Evolutionary conservation across 2,888 invertebrate genomes (phyloP).

Genomic region (Helicoverpa assulta): DNA sequence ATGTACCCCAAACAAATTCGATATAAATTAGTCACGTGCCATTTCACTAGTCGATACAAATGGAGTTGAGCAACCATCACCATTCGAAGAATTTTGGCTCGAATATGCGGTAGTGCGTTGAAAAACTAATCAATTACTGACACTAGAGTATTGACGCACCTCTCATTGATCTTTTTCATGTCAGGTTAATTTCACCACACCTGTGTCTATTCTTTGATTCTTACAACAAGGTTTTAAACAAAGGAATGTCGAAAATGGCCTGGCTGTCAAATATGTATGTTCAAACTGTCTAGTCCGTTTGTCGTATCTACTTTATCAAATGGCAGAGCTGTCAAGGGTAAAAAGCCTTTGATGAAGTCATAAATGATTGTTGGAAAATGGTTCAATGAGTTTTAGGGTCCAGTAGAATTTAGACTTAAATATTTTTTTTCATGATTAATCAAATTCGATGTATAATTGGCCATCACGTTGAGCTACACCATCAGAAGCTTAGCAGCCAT

Average conservation of each 20-base stretch:
- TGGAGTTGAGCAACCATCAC: slow-evolving; percentile 6
- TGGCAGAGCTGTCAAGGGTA: slow-evolving; percentile 2
- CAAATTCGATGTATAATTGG: neutral
- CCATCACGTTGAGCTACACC: neutral
- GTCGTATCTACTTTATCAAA: neutral
- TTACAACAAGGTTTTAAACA: slow-evolving; percentile 26
- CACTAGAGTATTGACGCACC: slow-evolving; percentile 38
- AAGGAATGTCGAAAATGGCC: slow-evolving; percentile 15
- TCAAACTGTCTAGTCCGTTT: slow-evolving; percentile 10
- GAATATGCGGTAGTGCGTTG: slow-evolving; percentile 36
- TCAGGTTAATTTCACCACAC: slow-evolving; percentile 26
- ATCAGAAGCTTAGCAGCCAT: neutral
- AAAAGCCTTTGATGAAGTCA: neutral
- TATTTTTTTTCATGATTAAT: neutral
- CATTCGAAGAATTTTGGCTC: slow-evolving; percentile 14
- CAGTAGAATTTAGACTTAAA: neutral
- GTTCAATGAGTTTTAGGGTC: neutral
- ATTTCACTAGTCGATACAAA: neutral
- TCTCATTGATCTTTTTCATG: slow-evolving; percentile 33
- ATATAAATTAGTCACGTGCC: slow-evolving; percentile 10
- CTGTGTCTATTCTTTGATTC: slow-evolving; percentile 2
- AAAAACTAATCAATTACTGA: slow-evolving; percentile 42
- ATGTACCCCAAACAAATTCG: neutral
- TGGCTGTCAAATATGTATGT: slow-evolving; percentile 20
- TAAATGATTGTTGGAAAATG: slow-evolving; percentile 3